Conservation (phyloP, 2,888 invertebrate genomes). For the Apamea monoglypha region DNA sequence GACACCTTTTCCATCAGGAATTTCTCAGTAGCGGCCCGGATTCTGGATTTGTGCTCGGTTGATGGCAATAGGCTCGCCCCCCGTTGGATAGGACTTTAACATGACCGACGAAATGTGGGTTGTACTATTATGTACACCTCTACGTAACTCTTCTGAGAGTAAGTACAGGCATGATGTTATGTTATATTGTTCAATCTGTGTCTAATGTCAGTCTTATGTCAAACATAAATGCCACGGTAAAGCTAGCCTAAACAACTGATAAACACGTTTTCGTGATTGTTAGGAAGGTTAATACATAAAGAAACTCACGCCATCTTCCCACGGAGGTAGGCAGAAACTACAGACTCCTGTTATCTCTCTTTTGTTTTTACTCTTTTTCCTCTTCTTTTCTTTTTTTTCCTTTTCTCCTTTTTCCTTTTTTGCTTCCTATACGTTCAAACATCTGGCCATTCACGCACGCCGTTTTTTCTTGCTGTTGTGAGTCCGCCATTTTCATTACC, state of each 20-base stretch:
- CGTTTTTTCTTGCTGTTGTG: not conserved
- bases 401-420: too few relatives aligned
- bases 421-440: not conserved
- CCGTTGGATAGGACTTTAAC: too few relatives aligned
- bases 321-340: not conserved
- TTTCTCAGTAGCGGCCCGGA: not conserved
- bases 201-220: not conserved
- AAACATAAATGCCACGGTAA: not conserved
- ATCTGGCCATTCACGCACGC: not conserved
- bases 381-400: too few relatives aligned
- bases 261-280: not conserved
- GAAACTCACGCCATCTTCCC: not conserved
- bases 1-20: not conserved
- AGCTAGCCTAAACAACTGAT: not conserved
- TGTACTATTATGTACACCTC: not conserved
- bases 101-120: not conserved
- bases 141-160: not conserved
- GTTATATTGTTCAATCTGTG: not conserved
- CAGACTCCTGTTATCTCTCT: too few relatives aligned
- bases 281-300: not conserved
- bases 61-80: not conserved
- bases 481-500: not conserved
- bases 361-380: too few relatives aligned
- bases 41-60: too few relatives aligned
- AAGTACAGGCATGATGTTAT: not conserved